Conservation (phyloP, 2,113 vertebrate species). For the Eulacestoma nigropectus region DNA sequence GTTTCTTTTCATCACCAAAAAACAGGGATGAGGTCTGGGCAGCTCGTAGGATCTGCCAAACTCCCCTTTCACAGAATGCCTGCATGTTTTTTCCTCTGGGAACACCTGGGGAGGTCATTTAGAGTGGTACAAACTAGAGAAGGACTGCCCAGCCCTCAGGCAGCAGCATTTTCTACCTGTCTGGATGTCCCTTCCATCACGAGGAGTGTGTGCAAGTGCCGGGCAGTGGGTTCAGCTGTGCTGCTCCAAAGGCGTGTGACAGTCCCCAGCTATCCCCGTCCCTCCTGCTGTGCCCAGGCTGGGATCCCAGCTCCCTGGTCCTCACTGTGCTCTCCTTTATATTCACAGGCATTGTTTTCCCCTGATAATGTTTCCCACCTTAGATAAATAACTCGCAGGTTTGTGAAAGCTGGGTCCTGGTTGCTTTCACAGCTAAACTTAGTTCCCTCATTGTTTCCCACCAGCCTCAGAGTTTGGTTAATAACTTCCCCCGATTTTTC, state of each 20-base stretch:
- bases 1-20: not conserved
- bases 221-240: not conserved
- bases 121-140: not conserved
- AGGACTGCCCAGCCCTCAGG: not conserved
- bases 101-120: not conserved
- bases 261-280: not conserved
- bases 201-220: not conserved
- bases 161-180: not conserved
- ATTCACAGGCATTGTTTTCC: slow-evolving; percentile 54
- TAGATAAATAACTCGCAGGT: slow-evolving; percentile 37
- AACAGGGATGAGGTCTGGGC: not conserved
- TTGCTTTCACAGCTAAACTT: slow-evolving; percentile 85
- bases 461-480: slow-evolving; percentile 75
- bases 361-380: slow-evolving; percentile 40
- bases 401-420: slow-evolving; percentile 69
- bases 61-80: not conserved
- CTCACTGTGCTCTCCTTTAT: not conserved
- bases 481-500: slow-evolving; percentile 88
- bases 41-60: accelerated
- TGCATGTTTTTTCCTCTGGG: accelerated
- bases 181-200: accelerated
- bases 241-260: not conserved
- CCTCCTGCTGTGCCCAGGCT: not conserved
- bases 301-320: not conserved
- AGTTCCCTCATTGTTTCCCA: slow-evolving; percentile 85